These are phyloP conservation scores for Tribolium madens DNA, from an alignment of 1,140 invertebrate species.

Conservation along the genomic window DNA sequence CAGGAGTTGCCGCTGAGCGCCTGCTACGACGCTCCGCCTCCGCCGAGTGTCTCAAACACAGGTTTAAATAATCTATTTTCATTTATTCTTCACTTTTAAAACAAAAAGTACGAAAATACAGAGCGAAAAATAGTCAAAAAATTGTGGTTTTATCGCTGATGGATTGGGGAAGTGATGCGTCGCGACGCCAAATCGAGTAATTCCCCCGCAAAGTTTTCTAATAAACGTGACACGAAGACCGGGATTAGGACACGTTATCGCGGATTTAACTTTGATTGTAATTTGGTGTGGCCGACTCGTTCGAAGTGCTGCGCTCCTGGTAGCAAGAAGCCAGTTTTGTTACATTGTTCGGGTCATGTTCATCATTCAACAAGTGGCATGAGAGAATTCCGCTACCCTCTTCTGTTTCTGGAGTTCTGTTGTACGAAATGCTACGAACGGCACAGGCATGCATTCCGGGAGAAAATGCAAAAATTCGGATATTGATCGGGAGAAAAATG, in stretches of 20 bases:
- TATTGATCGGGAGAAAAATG: background rate
- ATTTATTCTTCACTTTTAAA: too few relatives aligned
- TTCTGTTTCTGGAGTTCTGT: conserved; percentile 2
- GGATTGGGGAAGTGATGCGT: too few relatives aligned
- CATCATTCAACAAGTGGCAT: conserved; percentile 15
- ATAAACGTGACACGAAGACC: too few relatives aligned
- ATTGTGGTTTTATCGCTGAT: too few relatives aligned
- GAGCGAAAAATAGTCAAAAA: too few relatives aligned
- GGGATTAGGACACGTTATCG: background rate
- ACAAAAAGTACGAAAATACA: too few relatives aligned
- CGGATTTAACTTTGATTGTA: background rate
- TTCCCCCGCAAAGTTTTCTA: too few relatives aligned
- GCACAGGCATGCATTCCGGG: conserved; percentile 25
- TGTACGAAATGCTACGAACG: conserved; percentile 22
- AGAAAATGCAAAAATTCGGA: conserved; percentile 6
- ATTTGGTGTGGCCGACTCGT: background rate
- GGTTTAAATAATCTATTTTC: too few relatives aligned
- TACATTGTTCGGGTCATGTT: conserved; percentile 18
- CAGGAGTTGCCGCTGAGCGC: conserved; percentile 2
- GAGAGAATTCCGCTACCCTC: background rate
- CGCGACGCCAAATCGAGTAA: too few relatives aligned
- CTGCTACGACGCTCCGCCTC: conserved; percentile 6
- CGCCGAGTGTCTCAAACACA: background rate
- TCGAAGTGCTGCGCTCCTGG: background rate
- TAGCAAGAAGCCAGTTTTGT: background rate